Evolutionary conservation across 2,113 vertebrate species (phyloP), one percentile per base, ranked within the genome.

Genomic region (Labrus mixtus): DNA sequence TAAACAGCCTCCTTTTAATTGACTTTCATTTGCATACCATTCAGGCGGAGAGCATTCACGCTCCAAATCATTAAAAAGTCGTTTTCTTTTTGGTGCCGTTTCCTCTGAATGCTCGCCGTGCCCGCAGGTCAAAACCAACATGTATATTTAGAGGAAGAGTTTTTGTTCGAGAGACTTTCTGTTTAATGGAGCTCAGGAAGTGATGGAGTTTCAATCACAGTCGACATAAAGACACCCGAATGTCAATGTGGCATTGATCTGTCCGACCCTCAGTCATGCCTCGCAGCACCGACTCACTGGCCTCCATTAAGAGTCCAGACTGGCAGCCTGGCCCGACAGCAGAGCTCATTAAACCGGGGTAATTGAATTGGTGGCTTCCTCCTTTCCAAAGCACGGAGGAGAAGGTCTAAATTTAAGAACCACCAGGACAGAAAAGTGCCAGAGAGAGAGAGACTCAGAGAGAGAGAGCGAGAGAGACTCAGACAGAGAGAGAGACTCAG

Each of bases 21-120:
- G 93, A 94, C 93, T 95, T 63, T 84, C 79, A 96, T 97, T 96
- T 96, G 94, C 94, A 95, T 95, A 94, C 89, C 91, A 93, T 95
- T 96, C 73, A 69, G 72, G 51, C 56, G 64, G 45, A 71, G 60
- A 79, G 73, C 59, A 62, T 79, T 83, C 86, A 76, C 41, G 76
- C 62, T 67, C 64, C 25, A 64, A 84, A 87, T 69, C 61, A 74
- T 85, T 85, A 70, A 62, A 69, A 88, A 23, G 86, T 76, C 81
- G 82, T 55, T 64, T 11, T 41, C n/a, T n/a, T 33, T 20, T 33
- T 4, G 16, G 20, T 25, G 54, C 54, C 39, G 48, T 64, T 69
- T 66, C 13, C 62, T 78, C 64, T 54, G 54, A 64, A 64, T 60
- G 41, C 22, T 7, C 29, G 68, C 54, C 22, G n/a, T 57, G 7